Conservation (phyloP, 2,888 invertebrate species). For the Eilema caniola region DNA sequence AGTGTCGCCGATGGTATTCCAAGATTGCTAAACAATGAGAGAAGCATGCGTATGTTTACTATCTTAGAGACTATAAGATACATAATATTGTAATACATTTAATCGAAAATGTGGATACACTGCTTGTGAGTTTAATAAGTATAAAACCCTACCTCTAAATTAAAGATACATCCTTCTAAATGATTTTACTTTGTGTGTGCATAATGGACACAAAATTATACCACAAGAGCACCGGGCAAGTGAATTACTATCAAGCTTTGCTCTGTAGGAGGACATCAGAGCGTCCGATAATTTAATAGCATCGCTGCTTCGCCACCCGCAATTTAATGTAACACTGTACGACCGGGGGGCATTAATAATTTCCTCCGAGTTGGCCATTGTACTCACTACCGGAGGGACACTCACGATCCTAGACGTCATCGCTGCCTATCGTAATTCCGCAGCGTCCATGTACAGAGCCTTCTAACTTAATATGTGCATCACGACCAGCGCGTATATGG, state of each 20-base stretch:
- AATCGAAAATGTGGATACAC: not conserved
- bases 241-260: slow-evolving; percentile 59
- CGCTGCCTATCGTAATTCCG: slow-evolving; percentile 79
- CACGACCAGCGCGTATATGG: slow-evolving; percentile 84
- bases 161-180: slow-evolving; percentile 29
- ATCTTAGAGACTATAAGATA: too few relatives aligned
- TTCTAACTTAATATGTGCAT: slow-evolving; percentile 86
- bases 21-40: too few relatives aligned
- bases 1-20: too few relatives aligned
- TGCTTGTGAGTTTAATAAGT: not conserved
- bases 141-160: not conserved
- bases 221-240: slow-evolving; percentile 46
- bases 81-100: not conserved
- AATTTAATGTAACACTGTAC: slow-evolving; percentile 69
- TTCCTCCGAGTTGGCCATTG: slow-evolving; percentile 69
- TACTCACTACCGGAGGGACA: slow-evolving; percentile 67
- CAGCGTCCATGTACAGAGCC: slow-evolving; percentile 79
- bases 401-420: slow-evolving; percentile 77
- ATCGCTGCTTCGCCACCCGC: slow-evolving; percentile 67
- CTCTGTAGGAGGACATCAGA: slow-evolving; percentile 57
- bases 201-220: slow-evolving; percentile 49
- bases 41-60: too few relatives aligned
- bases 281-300: slow-evolving; percentile 73
- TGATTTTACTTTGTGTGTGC: slow-evolving; percentile 28
- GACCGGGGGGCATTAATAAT: slow-evolving; percentile 72